Base-by-base conservation (phyloP, 2,888 invertebrate species). In the Acleris holmiana region DNA sequence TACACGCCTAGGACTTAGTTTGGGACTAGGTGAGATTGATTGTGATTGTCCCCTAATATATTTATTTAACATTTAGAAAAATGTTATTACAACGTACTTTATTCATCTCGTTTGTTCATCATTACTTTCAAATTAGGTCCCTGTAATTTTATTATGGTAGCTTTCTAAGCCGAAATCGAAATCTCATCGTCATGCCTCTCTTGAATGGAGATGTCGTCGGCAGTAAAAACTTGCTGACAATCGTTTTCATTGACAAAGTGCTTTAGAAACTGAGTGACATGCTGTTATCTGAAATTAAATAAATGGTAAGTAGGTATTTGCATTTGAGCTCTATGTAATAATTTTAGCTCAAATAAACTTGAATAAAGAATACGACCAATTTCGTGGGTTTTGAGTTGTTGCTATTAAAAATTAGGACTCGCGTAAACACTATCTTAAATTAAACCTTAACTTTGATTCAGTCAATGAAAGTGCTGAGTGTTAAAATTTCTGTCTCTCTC, bases 171-270 rank as follows among this genome's bases (percentile, higher is more conserved):
- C 6, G 47, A 7, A 23, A 17, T 23, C 17, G 50, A 62, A 57
- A 57, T 21, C 23, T 21, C 19, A 25, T 25, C 48, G 25, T 50
- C 49, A 44, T 49, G 40, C 40, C 25, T 49, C 53, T 50, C 29
- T 44, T 53, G 51, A 53, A 53, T 18, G 19, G 35, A n/a, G n/a
- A 18, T 51, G 53, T 54, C 41, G n/a, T 47, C 53, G 23, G 23
- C n/a, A 7, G 15, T 13, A 54, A 63, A 53, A 58, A 53, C 19
- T 23, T 2, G 44, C 50, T 15, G 23, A 40, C 47, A 21, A 51
- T 23, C 35, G 51, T 18, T 47, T 57, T 63, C 40, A 51, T 41
- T 63, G 15, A 19, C n/a, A 19, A 40, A 58, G 46, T 64, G 25
- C 47, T 63, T 46, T 47, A 58, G 51, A 58, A 25, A 63, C 17